Evolutionary conservation across 2,888 invertebrate species (phyloP).

Genomic region (Eupeodes luniger): DNA sequence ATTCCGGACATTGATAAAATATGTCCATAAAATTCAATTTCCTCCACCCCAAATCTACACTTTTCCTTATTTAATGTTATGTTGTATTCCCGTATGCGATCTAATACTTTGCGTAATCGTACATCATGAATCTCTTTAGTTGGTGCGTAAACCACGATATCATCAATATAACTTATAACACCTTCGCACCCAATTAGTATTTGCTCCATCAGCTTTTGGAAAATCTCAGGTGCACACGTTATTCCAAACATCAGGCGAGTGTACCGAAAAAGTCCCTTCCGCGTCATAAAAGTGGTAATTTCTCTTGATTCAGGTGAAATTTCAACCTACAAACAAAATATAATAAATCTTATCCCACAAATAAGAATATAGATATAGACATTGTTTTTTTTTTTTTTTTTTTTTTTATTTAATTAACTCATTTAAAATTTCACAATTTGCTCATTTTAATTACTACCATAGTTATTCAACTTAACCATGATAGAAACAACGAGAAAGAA

Average conservation of each 20-base stretch:
- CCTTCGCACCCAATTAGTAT: constrained; percentile 79
- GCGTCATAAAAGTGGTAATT: constrained; percentile 64
- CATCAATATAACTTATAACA: constrained; percentile 81
- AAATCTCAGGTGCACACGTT: constrained; percentile 82
- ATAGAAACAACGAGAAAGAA: neutral
- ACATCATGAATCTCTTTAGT: too few relatives aligned
- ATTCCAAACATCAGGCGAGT: constrained; percentile 78
- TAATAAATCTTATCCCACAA: neutral
- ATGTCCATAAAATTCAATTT: constrained; percentile 79
- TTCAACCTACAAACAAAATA: constrained; percentile 72
- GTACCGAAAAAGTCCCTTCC: constrained; percentile 79
- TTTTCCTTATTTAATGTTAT: too few relatives aligned
- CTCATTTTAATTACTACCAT: too few relatives aligned
- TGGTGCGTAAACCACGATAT: too few relatives aligned
- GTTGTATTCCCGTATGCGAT: too few relatives aligned
- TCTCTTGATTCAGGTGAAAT: constrained; percentile 59
- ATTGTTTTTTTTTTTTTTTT: too few relatives aligned
- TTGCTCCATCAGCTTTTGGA: constrained; percentile 79
- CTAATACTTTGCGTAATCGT: too few relatives aligned
- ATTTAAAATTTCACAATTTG: neutral
- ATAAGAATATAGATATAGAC: neutral
- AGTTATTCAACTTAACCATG: too few relatives aligned
- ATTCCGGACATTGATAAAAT: constrained; percentile 78
- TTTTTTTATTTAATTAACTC: neutral
- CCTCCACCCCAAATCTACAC: too few relatives aligned